Evolutionary conservation across 2,113 vertebrate species (phyloP), one percentile per base, ranked within the genome.

Genomic region (Ptychochromis oligacanthus): DNA sequence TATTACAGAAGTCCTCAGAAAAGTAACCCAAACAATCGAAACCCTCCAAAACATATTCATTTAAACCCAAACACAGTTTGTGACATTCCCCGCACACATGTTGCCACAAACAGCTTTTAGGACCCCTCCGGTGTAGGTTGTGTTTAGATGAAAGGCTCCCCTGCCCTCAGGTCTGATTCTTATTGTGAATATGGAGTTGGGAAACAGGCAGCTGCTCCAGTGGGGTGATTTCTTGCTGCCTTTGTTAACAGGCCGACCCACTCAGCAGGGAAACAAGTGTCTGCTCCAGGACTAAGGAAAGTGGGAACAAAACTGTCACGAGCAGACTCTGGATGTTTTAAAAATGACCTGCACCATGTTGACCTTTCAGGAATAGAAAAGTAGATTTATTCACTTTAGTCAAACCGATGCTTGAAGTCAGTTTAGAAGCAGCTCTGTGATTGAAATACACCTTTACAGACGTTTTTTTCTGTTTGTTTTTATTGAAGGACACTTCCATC

Each of bases 351-450:
- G 91, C 76, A 52, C 67, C 93, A 91, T 91, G 95, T 95, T 96
- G 95, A 95, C 78, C 96, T 91, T 94, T 94, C 95, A 96, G 85
- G 94, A 95, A 87, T 15, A 17, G 72, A 93, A 97, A 96, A 96
- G 96, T 28, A 17, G 24, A 72, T 34, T 72, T 72, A 34, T 72
- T 72, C 46, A 28, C 6, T 72, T 34, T 18, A 54, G 52, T 54
- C 26, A 54, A 18, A 54, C 6, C 26, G 4, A 54, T 52, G 49
- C 49, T 72, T 72, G 54, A 13, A 72, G 26, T 52, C 70, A 55
- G 54, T 56, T 56, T 22, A 11, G 20, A n/a, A 22, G 18, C 3
- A 18, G 12, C 18, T 54, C 46, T 54, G 46, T 72, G 46, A 17
- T 20, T 52, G 26, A 72, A 54, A 49, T 72, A 10, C 13, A 31